Evolutionary conservation across 1,140 invertebrate genomes (phyloP).

Genomic region (Zaprionus ornatus): DNA sequence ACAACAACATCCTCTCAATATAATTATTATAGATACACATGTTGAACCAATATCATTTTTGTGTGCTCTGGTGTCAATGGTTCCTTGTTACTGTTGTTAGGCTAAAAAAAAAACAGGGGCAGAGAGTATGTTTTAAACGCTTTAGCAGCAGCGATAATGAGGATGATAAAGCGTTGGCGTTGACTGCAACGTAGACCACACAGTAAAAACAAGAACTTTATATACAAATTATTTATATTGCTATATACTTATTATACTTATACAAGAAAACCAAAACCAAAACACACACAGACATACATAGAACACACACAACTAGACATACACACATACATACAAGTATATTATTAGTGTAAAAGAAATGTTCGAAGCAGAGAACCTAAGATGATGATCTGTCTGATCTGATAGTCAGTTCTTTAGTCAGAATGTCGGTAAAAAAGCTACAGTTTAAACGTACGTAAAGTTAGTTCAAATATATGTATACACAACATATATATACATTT

Average conservation of each 20-base stretch:
- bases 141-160: constrained; percentile 31
- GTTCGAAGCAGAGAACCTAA: constrained; percentile 51
- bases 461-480: constrained; percentile 56
- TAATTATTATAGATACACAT: constrained; percentile 20
- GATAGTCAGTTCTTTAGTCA: constrained; percentile 64
- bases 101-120: constrained; percentile 28
- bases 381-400: constrained; percentile 56
- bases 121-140: constrained; percentile 32
- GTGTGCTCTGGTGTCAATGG: constrained; percentile 62
- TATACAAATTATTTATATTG: constrained; percentile 82
- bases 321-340: constrained; percentile 68
- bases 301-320: too few relatives aligned
- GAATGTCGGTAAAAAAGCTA: constrained; percentile 58
- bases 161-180: constrained; percentile 47
- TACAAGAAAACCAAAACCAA: constrained; percentile 67
- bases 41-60: constrained; percentile 53
- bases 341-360: constrained; percentile 79
- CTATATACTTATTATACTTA: constrained; percentile 81
- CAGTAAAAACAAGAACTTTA: constrained; percentile 77
- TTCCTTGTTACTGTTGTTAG: constrained; percentile 55
- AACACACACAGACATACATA: constrained; percentile 54
- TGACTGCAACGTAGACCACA: constrained; percentile 79
- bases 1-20: constrained; percentile 30
- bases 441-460: constrained; percentile 70
- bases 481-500: constrained; percentile 22